Evolutionary conservation across 1,140 invertebrate genomes (phyloP).

Genomic region (Drosophila sproati): DNA sequence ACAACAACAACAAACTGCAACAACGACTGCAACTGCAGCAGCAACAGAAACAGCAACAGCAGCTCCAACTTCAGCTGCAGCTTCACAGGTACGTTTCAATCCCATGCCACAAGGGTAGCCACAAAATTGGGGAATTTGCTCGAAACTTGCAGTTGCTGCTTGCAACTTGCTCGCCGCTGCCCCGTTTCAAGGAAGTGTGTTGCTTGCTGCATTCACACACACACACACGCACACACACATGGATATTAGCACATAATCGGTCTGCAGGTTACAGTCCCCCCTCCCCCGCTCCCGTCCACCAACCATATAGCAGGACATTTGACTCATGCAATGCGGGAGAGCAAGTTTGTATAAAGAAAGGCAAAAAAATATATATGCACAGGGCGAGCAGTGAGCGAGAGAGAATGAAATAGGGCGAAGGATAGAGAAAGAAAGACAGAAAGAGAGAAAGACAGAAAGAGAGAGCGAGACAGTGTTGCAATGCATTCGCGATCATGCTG

Average conservation of each 20-base stretch:
- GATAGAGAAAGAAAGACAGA: not conserved
- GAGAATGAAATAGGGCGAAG: not conserved
- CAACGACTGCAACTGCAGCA: constrained; percentile 1
- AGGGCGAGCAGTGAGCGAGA: not conserved
- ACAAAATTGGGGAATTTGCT: constrained; percentile 15
- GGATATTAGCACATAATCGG: constrained; percentile 2
- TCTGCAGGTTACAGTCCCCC: not conserved
- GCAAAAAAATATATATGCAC: not conserved
- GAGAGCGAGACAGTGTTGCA: not conserved
- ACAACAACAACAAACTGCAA: constrained; percentile 6
- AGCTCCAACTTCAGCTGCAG: constrained; percentile 2
- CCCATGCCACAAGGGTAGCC: not conserved
- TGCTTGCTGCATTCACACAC: constrained; percentile 1
- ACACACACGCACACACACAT: constrained; percentile 5
- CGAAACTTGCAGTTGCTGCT: constrained; percentile 17
- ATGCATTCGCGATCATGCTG: constrained; percentile 3
- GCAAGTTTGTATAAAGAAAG: constrained; percentile 14
- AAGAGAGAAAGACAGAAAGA: not conserved
- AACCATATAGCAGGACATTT: constrained; percentile 63
- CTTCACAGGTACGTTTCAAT: constrained; percentile 33
- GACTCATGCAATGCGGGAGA: constrained; percentile 40
- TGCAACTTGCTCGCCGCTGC: not conserved
- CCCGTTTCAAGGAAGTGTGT: constrained; percentile 29
- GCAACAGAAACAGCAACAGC: not conserved
- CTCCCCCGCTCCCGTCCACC: not conserved